Conservation (phyloP, 1,140 invertebrate genomes). For the Bombus vancouverensis region DNA sequence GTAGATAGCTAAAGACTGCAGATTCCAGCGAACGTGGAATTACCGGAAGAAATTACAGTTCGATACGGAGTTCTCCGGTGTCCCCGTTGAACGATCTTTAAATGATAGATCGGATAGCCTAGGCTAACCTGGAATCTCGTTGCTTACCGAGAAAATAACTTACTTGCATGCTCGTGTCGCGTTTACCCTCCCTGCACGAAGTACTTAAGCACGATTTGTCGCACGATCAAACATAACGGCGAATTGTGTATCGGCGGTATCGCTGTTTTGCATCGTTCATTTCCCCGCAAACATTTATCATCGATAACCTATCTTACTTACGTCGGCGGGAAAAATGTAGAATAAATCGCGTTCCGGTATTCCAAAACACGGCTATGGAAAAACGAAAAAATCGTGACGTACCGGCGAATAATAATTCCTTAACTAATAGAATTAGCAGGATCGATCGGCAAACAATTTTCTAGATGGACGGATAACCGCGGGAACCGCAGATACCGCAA, state of each 20-base stretch:
- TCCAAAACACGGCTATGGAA: too few species aligned
- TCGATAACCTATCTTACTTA: neutral
- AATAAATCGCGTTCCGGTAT: neutral
- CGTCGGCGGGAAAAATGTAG: neutral
- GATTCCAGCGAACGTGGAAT: neutral
- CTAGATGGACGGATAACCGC: conserved; percentile 35
- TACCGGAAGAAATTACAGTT: neutral
- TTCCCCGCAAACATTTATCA: neutral
- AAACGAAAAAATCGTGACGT: neutral
- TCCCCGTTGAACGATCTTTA: neutral
- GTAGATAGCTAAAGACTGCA: neutral
- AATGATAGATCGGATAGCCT: neutral
- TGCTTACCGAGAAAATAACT: conserved; percentile 46
- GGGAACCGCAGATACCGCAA: conserved; percentile 33
- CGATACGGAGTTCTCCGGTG: neutral
- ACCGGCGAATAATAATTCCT: conserved; percentile 19
- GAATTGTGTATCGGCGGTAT: neutral
- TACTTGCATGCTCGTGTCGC: neutral
- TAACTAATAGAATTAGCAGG: conserved; percentile 43
- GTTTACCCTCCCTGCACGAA: too few species aligned
- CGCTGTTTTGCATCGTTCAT: neutral
- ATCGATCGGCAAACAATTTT: conserved; percentile 29
- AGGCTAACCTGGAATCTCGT: neutral
- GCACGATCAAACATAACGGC: neutral
- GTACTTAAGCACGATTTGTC: conserved; percentile 1